Base-by-base conservation (phyloP, 2,888 invertebrate species). In the Linyphia triangularis region DNA sequence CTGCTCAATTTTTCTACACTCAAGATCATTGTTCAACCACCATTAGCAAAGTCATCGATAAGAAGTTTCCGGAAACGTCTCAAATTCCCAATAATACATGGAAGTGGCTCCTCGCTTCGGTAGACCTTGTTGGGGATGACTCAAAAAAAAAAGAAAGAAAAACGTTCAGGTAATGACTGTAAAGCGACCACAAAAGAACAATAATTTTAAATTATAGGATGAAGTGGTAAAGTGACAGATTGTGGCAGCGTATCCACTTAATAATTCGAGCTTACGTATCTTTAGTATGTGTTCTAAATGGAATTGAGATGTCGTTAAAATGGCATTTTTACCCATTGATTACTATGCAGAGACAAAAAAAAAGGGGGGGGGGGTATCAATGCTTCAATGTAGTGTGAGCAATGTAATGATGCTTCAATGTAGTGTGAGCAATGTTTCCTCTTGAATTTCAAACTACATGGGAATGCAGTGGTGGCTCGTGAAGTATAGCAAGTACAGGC, bases 71-170 rank as follows among this genome's bases (percentile, higher is more conserved):
- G 84, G 84, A 84, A 84, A 84, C 75, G 37, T 57, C 43, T 13
- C 43, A 70, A 82, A 70, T 70, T 59, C 69, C 30, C 22, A 26
- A 84, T 84, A 84, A 84, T 84, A 40, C 57, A 57, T 84, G 84
- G 84, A 84, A 84, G 75, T 84, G 24, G 28, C 75, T 84, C 84
- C 26, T 57, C 84, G 84, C 75, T 84, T 84, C 51, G 65, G 13
- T 67, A 69, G 51, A 26, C 82, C 70, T 40, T 79, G 73, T 73
- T 72, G 65, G 59, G 51, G 33, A 19, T 28, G n/a, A 16, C 43
- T 16, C 4, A 51, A 16, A 3, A 51, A 9, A 6, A 51, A 51
- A 51, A 51, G 51, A 51, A 51, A 5, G 9, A 33, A 33, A 33
- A 33, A 33, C 9, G 9, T n/a, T 63, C 9, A 40, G 61, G 67